Percentiles rank a stretch among this genome's conserved stretches.
Conservation (phyloP, 2,113 vertebrate genomes). For the Myocastor coypus region DNA sequence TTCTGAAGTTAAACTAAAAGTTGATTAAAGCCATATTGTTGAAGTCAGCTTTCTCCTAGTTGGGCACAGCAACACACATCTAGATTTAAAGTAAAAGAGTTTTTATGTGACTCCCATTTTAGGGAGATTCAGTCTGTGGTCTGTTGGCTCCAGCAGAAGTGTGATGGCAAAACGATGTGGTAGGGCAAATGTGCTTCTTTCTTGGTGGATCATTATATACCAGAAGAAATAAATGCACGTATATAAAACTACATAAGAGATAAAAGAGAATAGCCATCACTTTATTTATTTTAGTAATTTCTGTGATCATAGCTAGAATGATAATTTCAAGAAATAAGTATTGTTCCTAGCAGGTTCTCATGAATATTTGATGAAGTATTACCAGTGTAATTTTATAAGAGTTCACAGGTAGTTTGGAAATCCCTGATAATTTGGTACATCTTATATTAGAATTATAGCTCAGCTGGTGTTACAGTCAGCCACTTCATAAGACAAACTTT, state of each 20-base stretch:
- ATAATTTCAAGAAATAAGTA: conserved; percentile 75
- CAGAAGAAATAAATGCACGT: conserved; percentile 70
- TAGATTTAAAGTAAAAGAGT: neutral
- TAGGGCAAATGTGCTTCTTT: neutral
- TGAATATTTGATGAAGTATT: conserved; percentile 73
- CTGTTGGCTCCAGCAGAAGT: neutral
- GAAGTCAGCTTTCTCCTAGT: neutral
- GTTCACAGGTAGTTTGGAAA: conserved; percentile 66
- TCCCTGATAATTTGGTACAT: conserved; percentile 40
- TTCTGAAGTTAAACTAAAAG: neutral
- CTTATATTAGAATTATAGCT: neutral
- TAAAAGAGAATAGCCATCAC: conserved; percentile 64
- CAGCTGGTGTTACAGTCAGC: neutral
- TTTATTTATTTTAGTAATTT: conserved; percentile 72
- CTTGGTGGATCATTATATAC: neutral
- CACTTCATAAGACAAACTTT: conserved; percentile 23
- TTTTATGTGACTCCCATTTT: neutral
- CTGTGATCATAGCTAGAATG: conserved; percentile 19
- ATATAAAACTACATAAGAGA: conserved; percentile 55
- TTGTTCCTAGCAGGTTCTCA: conserved; percentile 68
- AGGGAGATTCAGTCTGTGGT: neutral
- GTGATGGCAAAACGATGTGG: neutral
- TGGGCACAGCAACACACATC: neutral
- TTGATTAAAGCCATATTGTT: neutral
- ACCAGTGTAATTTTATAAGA: conserved; percentile 68